Evolutionary conservation across 2,113 vertebrate genomes (phyloP).

Genomic region (Perccottus glenii): DNA sequence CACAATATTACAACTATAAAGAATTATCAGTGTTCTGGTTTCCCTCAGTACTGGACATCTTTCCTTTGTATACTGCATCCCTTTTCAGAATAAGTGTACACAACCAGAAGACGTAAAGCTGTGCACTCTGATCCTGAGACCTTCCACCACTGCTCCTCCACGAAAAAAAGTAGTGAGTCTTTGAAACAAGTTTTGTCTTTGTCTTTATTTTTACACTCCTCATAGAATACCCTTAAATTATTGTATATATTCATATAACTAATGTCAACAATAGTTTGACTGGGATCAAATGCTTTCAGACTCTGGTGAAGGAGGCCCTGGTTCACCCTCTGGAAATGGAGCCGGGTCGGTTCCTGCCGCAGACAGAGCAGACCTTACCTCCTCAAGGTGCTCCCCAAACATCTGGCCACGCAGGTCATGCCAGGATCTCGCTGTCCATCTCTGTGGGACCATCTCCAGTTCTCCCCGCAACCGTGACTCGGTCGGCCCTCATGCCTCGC

Average conservation of each 20-base stretch:
- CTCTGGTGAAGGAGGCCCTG: constrained; percentile 73
- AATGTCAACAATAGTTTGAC: too few species aligned
- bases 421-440: constrained; percentile 71
- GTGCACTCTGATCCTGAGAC: constrained; percentile 75
- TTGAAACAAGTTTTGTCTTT: not conserved
- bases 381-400: constrained; percentile 43
- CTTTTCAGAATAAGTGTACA: constrained; percentile 78
- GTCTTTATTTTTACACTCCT: too few species aligned
- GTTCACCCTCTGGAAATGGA: constrained; percentile 75
- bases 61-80: not conserved
- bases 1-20: too few species aligned
- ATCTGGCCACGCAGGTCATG: constrained; percentile 34
- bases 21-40: too few species aligned
- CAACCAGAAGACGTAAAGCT: constrained; percentile 82
- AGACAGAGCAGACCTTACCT: constrained; percentile 53
- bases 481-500: constrained; percentile 61
- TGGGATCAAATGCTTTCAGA: constrained; percentile 43
- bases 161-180: constrained; percentile 78
- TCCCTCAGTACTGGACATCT: not conserved
- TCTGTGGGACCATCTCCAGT: constrained; percentile 64
- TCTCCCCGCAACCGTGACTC: constrained; percentile 40
- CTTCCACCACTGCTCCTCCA: constrained; percentile 58
- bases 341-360: constrained; percentile 63
- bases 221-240: too few species aligned
- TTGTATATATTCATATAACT: too few species aligned